Evolutionary conservation across 2,888 invertebrate genomes (phyloP), one percentile per base, ranked within the genome.

Genomic region (Luffia ferchaultella): DNA sequence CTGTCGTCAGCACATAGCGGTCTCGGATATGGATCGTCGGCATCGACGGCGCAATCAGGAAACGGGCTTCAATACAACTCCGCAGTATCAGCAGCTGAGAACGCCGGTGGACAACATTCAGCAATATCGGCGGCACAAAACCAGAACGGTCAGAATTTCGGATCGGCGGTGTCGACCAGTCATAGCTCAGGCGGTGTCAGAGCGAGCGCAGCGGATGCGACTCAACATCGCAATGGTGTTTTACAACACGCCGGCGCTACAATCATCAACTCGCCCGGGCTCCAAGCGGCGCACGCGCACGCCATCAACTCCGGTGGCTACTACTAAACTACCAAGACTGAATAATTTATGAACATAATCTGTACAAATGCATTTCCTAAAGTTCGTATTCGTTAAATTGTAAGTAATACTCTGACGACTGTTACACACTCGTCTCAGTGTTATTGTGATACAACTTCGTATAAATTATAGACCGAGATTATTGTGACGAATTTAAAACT

Each of bases 391-490:
- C 9, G 12, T 7, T 40, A 40, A 19, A 45, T 18, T 30, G 50
- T 19, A 7, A 61, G 63, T 67, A 76, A 70, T 64, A 52, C 61
- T 60, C 65, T 68, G 76, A 78, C 70, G 78, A 78, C 68, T 62
- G 65, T 54, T 42, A 42, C 41, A 54, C 62, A 72, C 72, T 78
- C 76, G 70, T 78, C 70, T 70, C 68, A 52, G 56, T 65, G 57
- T 65, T 76, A 73, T 73, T 67, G 18, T 46, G 49, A 50, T 50
- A 42, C 53, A 55, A 45, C 49, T 52, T 9, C 18, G 19, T 47
- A 20, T 15, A 40, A 45, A 44, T 20, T 47, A 44, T 18, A 52
- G 18, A 49, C 45, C 43, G 20, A 46, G 43, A 45, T 12, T 16
- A 44, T 48, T 20, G 16, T 30, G n/a, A n/a, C n/a, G n/a, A n/a